phyloP scores from a whole-genome alignment of 2,888 invertebrate genomes.

The Conomelus anceps region DNA sequence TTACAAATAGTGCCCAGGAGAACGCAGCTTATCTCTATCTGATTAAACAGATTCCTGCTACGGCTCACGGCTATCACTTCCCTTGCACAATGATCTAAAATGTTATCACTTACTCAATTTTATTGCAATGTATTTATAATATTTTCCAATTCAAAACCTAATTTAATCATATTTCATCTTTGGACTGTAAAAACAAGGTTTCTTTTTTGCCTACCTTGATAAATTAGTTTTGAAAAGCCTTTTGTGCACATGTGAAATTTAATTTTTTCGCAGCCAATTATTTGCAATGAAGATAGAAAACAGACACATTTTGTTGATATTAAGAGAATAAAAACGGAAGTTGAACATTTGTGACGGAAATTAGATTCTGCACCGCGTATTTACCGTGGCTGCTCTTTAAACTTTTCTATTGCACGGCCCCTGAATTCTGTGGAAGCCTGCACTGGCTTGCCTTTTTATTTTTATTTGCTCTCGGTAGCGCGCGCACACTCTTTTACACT shows the following conservation, averaged over 20 bases:
- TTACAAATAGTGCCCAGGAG: too few relatives aligned
- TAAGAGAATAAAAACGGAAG: neutral
- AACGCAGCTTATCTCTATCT: too few relatives aligned
- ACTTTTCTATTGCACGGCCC: neutral
- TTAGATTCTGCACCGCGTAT: neutral
- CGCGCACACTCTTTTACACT: too few relatives aligned
- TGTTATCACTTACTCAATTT: too few relatives aligned
- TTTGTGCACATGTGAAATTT: neutral
- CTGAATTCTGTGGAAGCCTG: neutral
- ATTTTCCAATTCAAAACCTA: too few relatives aligned
- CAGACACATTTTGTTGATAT: neutral
- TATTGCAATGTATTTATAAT: too few relatives aligned
- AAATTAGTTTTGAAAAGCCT: neutral
- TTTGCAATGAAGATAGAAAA: neutral
- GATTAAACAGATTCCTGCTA: too few relatives aligned
- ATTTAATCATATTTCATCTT: too few relatives aligned
- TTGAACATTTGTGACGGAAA: neutral
- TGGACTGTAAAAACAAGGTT: too few relatives aligned
- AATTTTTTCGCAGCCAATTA: neutral
- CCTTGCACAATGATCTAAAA: too few relatives aligned
- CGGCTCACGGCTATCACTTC: too few relatives aligned
- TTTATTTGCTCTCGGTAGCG: neutral
- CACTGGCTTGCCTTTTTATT: neutral
- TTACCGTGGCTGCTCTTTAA: neutral
- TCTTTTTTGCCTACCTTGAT: too few relatives aligned